phyloP scores from a whole-genome alignment of 2,888 invertebrate species.

The Acanthosepion lycidas region DNA sequence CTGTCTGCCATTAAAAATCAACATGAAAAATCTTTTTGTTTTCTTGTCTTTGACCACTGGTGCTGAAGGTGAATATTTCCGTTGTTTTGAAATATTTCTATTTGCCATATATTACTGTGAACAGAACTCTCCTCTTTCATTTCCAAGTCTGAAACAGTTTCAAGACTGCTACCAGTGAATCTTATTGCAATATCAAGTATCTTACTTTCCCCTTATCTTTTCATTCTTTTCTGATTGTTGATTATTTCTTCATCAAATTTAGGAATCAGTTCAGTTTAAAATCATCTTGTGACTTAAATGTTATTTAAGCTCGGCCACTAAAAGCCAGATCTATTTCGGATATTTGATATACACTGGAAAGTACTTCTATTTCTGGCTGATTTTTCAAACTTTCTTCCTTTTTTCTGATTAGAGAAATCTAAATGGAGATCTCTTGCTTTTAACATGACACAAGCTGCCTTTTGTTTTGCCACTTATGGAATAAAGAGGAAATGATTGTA shows the following conservation, averaged over 20 bases:
- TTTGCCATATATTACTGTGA: too few species aligned
- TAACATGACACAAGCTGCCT: not conserved
- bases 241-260: too few species aligned
- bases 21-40: too few species aligned
- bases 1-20: too few species aligned
- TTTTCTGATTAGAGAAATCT: not conserved
- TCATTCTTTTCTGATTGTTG: not conserved
- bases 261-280: not conserved
- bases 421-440: not conserved
- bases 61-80: too few species aligned
- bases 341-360: not conserved
- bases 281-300: not conserved
- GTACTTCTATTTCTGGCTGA: not conserved
- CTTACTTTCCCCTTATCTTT: not conserved
- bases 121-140: too few species aligned
- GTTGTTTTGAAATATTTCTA: too few species aligned
- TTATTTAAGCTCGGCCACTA: not conserved
- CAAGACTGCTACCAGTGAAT: not conserved
- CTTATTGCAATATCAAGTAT: not conserved
- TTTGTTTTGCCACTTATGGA: not conserved
- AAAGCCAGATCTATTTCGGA: not conserved
- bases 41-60: too few species aligned
- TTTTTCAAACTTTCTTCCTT: not conserved
- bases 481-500: not conserved
- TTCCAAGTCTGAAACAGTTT: too few species aligned